Base-by-base conservation (phyloP, 1,140 invertebrate genomes). In the Bombus soroeensis region DNA sequence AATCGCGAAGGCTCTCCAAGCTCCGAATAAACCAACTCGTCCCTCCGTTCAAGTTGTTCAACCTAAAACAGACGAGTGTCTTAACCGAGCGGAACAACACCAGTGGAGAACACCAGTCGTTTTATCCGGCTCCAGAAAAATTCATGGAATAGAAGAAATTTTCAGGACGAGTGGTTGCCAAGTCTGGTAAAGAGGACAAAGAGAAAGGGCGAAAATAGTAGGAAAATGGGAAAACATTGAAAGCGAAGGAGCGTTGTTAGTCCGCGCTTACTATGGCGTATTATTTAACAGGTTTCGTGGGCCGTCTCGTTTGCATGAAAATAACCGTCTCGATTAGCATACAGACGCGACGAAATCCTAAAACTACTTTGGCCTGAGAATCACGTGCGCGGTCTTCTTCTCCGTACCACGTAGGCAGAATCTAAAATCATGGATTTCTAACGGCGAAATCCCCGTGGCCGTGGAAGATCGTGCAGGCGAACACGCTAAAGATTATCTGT, bases 401-500 rank as follows among this genome's bases (percentile, higher is more conserved):
- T 25, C 37, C 15, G 37, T 34, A 53, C 57, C 68, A 66, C 77
- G 83, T 85, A 81, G 70, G 41, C 83, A 41, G 77, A 85, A 85
- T 85, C 83, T 81, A 62, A 73, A 85, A 81, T 85, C 77, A 64
- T 47, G 78, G 83, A 81, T 85, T 81, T 81, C 34, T 68, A 34
- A 9, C 12, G 10, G 34, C 5, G 10, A 57, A 39, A 74, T 68
- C 25, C 59, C 3, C 28, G 22, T 15, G 18, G 2, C 22, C 25
- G 32, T 34, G 57, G n/a, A 64, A 37, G 57, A 57, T 73, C n/a
- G 34, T 43, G 34, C 47, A 53, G 18, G 9, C 32, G 41, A n/a
- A 43, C 39, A 43, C n/a, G 59, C 39, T 41, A 43, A 28, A 81
- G 88, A 92, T 91, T 92, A 92, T 86, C 85, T 87, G 84, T 92